Percentiles rank a stretch among this genome's conserved stretches.
phyloP scores from a whole-genome alignment of 2,797 vertebrate species.

The Adelosebastes latens region DNA sequence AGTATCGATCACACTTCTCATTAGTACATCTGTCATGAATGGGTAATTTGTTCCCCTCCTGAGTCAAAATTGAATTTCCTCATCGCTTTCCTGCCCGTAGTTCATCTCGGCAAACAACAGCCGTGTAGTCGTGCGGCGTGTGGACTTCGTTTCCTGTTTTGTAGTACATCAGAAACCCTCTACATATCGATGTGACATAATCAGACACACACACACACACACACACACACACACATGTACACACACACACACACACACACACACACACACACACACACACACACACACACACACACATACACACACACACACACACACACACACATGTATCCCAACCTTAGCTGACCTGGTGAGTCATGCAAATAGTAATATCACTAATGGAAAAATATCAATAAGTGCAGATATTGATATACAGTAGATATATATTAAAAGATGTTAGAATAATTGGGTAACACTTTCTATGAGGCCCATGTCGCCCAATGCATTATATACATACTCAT shows the following conservation, averaged over 20 bases:
- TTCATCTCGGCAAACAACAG: neutral
- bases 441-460: neutral
- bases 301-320: neutral
- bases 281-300: neutral
- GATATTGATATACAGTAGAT: neutral
- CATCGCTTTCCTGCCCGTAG: slow-evolving; percentile 6
- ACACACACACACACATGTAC: neutral
- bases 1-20: slow-evolving; percentile 64
- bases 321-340: neutral
- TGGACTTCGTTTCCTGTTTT: neutral
- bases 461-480: no score
- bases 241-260: neutral
- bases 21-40: slow-evolving; percentile 41
- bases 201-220: neutral
- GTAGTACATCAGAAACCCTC: no score
- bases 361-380: neutral
- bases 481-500: neutral
- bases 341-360: neutral
- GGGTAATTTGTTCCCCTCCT: slow-evolving; percentile 42
- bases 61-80: slow-evolving; percentile 58
- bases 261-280: neutral
- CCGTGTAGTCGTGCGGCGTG: neutral
- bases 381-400: neutral
- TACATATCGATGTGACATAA: no score
- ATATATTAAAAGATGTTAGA: neutral